Evolutionary conservation across 2,113 vertebrate species (phyloP).

Genomic region (Notothenia coriiceps): DNA sequence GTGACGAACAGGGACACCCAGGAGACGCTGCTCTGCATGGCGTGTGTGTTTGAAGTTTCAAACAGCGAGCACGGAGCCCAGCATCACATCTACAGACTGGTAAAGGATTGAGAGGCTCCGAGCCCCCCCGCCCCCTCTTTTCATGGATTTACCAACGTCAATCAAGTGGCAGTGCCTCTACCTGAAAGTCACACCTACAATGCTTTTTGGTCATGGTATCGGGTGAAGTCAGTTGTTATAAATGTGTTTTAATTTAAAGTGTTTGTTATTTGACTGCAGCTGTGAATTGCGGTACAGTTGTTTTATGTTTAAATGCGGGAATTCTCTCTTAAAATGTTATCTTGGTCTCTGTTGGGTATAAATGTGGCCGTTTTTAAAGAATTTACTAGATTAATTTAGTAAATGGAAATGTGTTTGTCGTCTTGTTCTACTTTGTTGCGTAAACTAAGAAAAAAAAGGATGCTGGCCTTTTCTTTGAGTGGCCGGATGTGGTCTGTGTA

Average conservation of each 20-base stretch:
- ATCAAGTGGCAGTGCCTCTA: conserved; percentile 94
- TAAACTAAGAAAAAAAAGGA: conserved; percentile 63
- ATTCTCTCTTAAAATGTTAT: conserved; percentile 81
- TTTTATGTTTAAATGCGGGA: conserved; percentile 89
- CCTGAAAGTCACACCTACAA: conserved; percentile 86
- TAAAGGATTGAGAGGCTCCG: conserved; percentile 91
- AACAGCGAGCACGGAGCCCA: conserved; percentile 99
- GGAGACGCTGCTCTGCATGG: conserved; percentile 99
- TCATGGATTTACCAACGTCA: conserved; percentile 93
- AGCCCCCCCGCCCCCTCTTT: conserved; percentile 36
- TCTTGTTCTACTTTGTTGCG: conserved; percentile 67
- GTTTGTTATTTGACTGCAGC: conserved; percentile 93
- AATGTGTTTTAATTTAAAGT: conserved; percentile 87
- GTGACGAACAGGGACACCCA: conserved; percentile 99
- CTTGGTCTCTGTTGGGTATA: conserved; percentile 72
- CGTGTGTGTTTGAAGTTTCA: conserved; percentile 98
- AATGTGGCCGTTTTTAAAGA: conserved; percentile 62
- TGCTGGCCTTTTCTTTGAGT: conserved; percentile 59
- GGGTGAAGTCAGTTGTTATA: conserved; percentile 86
- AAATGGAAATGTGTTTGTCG: conserved; percentile 63
- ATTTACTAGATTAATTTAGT: conserved; percentile 71
- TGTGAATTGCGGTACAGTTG: conserved; percentile 98
- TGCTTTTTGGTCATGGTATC: conserved; percentile 88
- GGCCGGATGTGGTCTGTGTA: conserved; percentile 69
- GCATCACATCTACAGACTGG: conserved; percentile 99